Percentiles rank a stretch among this genome's conserved stretches.
Evolutionary conservation across 2,113 vertebrate species (phyloP).

Genomic region (Ardeotis arabs): DNA sequence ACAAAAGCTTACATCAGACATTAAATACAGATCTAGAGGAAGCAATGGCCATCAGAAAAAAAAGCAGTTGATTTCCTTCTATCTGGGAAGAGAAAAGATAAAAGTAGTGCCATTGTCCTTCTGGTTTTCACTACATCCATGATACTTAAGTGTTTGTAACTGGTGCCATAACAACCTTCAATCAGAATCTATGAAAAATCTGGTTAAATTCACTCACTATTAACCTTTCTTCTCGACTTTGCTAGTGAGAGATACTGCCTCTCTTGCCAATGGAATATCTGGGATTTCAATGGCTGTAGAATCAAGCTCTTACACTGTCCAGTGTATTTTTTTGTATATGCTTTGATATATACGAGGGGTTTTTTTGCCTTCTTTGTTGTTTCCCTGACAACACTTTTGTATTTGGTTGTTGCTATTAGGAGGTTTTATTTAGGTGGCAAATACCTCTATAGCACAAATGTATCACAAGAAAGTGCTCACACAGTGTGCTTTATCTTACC

Average conservation of each 20-base stretch:
- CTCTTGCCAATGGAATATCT: background rate
- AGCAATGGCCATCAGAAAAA: background rate
- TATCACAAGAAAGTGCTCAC: background rate
- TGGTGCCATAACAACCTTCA: background rate
- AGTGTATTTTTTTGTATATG: background rate
- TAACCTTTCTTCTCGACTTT: background rate
- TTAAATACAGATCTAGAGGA: background rate
- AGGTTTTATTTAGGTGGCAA: constrained; percentile 27
- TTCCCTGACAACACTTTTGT: background rate
- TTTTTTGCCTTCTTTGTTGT: background rate
- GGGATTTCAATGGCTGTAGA: background rate
- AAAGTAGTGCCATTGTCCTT: background rate
- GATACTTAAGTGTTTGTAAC: background rate
- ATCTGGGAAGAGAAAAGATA: background rate
- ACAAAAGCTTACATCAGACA: background rate
- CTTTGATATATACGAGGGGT: background rate
- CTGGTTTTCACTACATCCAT: background rate
- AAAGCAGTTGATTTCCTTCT: background rate
- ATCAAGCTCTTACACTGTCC: background rate
- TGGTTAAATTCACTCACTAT: background rate
- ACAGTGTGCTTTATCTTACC: background rate
- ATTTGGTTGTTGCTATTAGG: background rate
- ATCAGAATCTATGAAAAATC: background rate
- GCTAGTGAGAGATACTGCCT: background rate
- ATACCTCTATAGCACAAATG: constrained; percentile 10